These are phyloP conservation scores for Euthynnus affinis DNA, from an alignment of 2,797 vertebrate genomes.

Conservation along the genomic window DNA sequence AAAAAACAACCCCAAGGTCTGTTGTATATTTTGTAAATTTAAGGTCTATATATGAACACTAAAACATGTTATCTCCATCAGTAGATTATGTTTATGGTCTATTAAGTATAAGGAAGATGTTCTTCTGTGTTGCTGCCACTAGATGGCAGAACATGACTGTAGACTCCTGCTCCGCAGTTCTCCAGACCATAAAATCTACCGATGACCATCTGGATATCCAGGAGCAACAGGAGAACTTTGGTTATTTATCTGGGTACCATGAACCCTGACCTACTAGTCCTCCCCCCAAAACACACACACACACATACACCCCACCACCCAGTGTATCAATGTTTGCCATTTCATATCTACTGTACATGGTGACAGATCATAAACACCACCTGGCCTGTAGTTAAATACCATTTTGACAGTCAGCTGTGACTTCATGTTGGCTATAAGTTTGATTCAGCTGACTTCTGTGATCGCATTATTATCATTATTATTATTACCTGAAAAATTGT, in stretches of 20 bases:
- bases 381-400: conserved; percentile 35
- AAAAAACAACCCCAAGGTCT: too few species aligned
- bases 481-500: too few species aligned
- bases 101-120: background rate
- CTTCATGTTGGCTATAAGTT: conserved; percentile 16
- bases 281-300: background rate
- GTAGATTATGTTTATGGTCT: too few species aligned
- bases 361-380: conserved; percentile 70
- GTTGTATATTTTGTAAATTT: background rate
- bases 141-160: conserved; percentile 48
- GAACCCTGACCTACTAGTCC: conserved; percentile 11
- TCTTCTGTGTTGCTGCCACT: conserved; percentile 38
- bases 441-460: background rate
- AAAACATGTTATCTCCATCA: background rate
- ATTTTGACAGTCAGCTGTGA: conserved; percentile 39
- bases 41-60: background rate
- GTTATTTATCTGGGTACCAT: conserved; percentile 26
- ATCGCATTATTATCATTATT: too few species aligned
- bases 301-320: background rate
- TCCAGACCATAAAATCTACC: background rate
- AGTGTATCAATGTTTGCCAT: background rate
- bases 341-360: conserved; percentile 40
- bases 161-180: background rate
- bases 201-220: background rate
- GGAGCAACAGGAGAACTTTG: background rate